Evolutionary conservation across 2,113 vertebrate genomes (phyloP).

Genomic region (Phylloscopus trochiloides): DNA sequence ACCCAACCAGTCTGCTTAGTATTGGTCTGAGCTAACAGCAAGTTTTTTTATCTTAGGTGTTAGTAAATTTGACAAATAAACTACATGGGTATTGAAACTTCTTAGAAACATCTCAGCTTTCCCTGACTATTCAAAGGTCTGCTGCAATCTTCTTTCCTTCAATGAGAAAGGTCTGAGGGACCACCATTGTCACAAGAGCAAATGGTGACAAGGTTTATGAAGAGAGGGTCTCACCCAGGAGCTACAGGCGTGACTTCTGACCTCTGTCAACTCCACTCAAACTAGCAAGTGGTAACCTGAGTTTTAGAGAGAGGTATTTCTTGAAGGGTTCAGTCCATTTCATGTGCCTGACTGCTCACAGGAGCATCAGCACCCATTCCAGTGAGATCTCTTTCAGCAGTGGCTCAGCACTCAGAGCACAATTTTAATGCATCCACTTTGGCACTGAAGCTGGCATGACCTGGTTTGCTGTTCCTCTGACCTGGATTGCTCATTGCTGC

Average conservation of each 20-base stretch:
- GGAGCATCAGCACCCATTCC: background rate
- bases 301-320: background rate
- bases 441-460: background rate
- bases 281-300: background rate
- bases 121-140: background rate
- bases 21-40: background rate
- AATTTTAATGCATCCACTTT: background rate
- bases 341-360: background rate
- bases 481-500: background rate
- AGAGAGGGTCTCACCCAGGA: background rate
- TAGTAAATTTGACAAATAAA: background rate
- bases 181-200: background rate
- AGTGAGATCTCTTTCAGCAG: background rate
- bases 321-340: background rate
- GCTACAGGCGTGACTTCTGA: background rate
- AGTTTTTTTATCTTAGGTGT: background rate
- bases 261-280: background rate
- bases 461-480: background rate
- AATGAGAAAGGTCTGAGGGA: rapidly evolving
- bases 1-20: background rate
- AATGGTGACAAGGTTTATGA: background rate
- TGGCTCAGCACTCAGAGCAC: background rate
- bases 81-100: background rate
- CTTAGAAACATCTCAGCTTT: background rate
- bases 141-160: background rate